Evolutionary conservation across 2,888 invertebrate species (phyloP), one percentile per base, ranked within the genome.

Genomic region (Protodeltote pygarga): DNA sequence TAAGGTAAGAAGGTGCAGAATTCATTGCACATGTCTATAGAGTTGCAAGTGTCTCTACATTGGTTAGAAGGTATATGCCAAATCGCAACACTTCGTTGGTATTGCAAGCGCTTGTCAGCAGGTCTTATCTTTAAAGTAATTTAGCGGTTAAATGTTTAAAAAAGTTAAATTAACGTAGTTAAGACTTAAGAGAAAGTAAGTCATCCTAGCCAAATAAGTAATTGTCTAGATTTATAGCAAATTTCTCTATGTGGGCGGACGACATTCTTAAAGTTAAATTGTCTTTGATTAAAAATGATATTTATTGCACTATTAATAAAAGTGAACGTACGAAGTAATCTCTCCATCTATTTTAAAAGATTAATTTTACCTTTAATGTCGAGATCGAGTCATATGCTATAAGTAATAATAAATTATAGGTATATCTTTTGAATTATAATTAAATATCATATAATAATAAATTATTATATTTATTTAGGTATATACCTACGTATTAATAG

Each of bases 171-270:
- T 35, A 40, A 38, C 27, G 21, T 34, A 16, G 47, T 51, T 37
- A 42, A 42, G 34, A 28, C 51, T 24, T 28, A 29, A 54, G 67
- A 60, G 73, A 72, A 70, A 71, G 73, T 53, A 42, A 50, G 25
- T n/a, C 25, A 5, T 33, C n/a, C n/a, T n/a, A 28, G 16, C 37
- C 39, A 48, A 53, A 61, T 41, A 49, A 42, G 51, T 35, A 45
- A 44, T 52, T 49, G 29, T 16, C 14, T 28, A 46, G 39, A 53
- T 68, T 55, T 51, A 58, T 50, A 37, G 38, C 10, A n/a, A 62
- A 55, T 57, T 71, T 62, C 63, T 38, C 48, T 37, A 15, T 11
- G 61, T 55, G 27, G 47, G 50, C 33, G 23, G 37, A 42, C 10
- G 29, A 47, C 14, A 46, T 45, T 55, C 29, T 42, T 25, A 5